A percentile compares a stretch with the other conserved stretches of the same genome.
phyloP scores from a whole-genome alignment of 2,888 invertebrate species.

The Polylopha cassiicola region DNA sequence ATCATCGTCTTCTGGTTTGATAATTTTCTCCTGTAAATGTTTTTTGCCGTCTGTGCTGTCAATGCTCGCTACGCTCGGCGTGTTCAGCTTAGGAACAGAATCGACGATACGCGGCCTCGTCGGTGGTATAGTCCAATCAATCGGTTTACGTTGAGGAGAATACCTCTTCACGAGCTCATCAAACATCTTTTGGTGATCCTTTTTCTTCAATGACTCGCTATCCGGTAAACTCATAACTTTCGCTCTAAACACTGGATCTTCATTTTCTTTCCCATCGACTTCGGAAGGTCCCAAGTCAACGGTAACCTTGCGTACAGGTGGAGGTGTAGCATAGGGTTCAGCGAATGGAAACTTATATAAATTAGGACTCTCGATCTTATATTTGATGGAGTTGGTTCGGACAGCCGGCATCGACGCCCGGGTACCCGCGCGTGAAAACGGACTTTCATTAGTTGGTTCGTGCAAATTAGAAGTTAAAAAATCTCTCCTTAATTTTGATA shows the following conservation, averaged over 20 bases:
- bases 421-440: slow-evolving; percentile 55
- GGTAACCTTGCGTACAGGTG: slow-evolving; percentile 55
- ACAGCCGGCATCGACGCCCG: slow-evolving; percentile 62
- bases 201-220: slow-evolving; percentile 44
- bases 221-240: slow-evolving; percentile 53
- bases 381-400: slow-evolving; percentile 47
- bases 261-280: slow-evolving; percentile 55
- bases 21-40: slow-evolving; percentile 32
- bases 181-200: slow-evolving; percentile 65
- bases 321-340: slow-evolving; percentile 68
- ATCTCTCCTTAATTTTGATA: slow-evolving; percentile 64
- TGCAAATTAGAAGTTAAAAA: slow-evolving; percentile 67
- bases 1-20: slow-evolving; percentile 52
- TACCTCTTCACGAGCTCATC: slow-evolving; percentile 68
- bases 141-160: slow-evolving; percentile 66
- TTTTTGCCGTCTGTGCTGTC: slow-evolving; percentile 43
- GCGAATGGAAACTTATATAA: slow-evolving; percentile 72
- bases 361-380: slow-evolving; percentile 69
- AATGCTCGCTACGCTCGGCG: slow-evolving; percentile 50
- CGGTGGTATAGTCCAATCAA: slow-evolving; percentile 68
- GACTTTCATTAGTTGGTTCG: slow-evolving; percentile 52
- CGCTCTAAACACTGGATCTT: slow-evolving; percentile 43
- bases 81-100: slow-evolving; percentile 62
- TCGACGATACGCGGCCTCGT: slow-evolving; percentile 65
- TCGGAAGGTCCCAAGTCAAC: slow-evolving; percentile 52